Evolutionary conservation across 2,888 invertebrate genomes (phyloP), one percentile per base, ranked within the genome.

Genomic region (Antheraea yamamai): DNA sequence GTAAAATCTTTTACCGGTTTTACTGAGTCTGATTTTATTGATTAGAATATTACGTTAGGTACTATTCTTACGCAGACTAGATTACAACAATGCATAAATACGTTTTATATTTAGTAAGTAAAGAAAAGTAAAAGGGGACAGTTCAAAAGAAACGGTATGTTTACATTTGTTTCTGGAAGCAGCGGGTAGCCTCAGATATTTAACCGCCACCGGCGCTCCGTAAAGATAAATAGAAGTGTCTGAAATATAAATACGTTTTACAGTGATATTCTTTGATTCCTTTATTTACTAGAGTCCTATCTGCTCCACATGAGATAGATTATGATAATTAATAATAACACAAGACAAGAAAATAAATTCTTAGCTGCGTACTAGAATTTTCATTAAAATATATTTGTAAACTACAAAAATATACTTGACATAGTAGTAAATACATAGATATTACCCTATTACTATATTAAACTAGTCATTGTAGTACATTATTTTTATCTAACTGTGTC

Each of bases 211-310:
- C 84, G 88, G 91, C 90, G 88, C 85, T 88, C 86, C 84, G 84
- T 86, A 88, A 92, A 92, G 89, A 91, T 90, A 93, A 92, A 93
- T 91, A 92, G 88, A 88, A 90, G 87, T 86, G 85, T 84, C 88
- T 84, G 86, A 87, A 90, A 91, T 92, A 92, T 92, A 91, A 92
- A 92, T 92, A 91, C 89, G 16, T 90, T 92, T 90, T 91, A 88
- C 85, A 84, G 88, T 87, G 84, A 84, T 84, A 85, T 89, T 87
- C 84, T 85, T 84, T 82, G 82, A 82, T 84, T 87, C 84, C 83
- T 81, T 83, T 82, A 84, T 84, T 83, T 84, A 79, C 77, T 80
- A 14, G 10, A 10, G n/a, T n/a, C 10, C n/a, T 39, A 39, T 39
- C 26, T 64, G 4, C 4, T 14, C 64, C 12, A 26, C 4, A 23